These are phyloP conservation scores for Cheilosia pagana DNA, from an alignment of 2,888 invertebrate species.

Conservation along the genomic window DNA sequence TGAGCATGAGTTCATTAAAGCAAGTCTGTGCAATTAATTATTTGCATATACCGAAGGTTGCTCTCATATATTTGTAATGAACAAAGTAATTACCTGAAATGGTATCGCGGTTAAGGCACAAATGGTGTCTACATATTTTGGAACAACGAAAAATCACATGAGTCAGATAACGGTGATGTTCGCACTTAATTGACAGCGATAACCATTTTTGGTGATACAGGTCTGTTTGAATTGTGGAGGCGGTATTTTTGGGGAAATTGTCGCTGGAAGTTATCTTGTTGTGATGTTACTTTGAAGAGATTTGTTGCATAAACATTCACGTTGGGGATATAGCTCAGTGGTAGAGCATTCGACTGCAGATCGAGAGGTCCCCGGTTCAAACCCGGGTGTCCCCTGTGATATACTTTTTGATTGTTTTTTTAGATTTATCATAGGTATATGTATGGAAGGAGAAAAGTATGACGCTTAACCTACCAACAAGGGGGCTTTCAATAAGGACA, in stretches of 20 bases:
- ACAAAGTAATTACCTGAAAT: too few species aligned
- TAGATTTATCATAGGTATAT: not conserved
- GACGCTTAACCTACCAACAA: too few species aligned
- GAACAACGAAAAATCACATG: not conserved
- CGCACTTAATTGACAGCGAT: not conserved
- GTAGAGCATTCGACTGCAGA: slow-evolving; percentile 79
- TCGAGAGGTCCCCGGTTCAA: slow-evolving; percentile 79
- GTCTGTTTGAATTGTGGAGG: not conserved
- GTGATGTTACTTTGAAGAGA: not conserved
- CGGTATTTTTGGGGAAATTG: not conserved
- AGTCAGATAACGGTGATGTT: not conserved
- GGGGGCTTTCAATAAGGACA: too few species aligned
- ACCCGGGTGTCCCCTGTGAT: slow-evolving; percentile 77
- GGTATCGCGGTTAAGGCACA: too few species aligned
- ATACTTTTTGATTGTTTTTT: not conserved
- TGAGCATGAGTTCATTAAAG: not conserved
- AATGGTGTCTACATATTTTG: not conserved
- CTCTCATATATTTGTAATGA: not conserved
- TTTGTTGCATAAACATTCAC: not conserved
- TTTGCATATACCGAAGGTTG: too few species aligned
- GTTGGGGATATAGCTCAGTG: slow-evolving; percentile 77
- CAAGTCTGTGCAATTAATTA: not conserved
- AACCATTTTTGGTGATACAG: not conserved
- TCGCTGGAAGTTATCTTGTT: not conserved
- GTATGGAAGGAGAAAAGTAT: too few species aligned